Evolutionary conservation across 2,113 vertebrate species (phyloP).

Genomic region (Eptatretus burgeri): DNA sequence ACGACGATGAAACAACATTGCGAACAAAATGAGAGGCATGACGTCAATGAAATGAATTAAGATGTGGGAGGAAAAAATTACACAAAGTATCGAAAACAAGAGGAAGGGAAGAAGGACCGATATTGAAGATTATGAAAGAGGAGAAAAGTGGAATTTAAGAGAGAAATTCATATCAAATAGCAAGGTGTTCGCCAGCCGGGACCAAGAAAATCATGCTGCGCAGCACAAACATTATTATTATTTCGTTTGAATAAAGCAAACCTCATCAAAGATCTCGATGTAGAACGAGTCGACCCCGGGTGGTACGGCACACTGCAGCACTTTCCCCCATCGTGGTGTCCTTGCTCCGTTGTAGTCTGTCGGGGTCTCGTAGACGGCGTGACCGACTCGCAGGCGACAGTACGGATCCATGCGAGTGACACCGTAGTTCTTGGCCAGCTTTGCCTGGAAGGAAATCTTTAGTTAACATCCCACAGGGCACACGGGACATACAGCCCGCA

Average conservation of each 20-base stretch:
- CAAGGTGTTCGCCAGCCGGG: neutral
- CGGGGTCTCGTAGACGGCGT: constrained; percentile 74
- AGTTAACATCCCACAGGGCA: neutral
- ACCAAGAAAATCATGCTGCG: neutral
- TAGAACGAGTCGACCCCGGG: constrained; percentile 87
- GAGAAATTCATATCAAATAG: neutral
- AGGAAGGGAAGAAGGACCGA: neutral
- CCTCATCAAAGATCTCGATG: constrained; percentile 95
- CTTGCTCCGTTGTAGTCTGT: constrained; percentile 89
- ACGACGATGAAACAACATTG: too few relatives aligned
- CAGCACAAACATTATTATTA: constrained; percentile 13
- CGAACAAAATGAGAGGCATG: too few relatives aligned
- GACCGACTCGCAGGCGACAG: constrained; percentile 59
- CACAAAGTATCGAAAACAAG: neutral
- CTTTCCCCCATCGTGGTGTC: constrained; percentile 92
- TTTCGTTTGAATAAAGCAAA: constrained; percentile 11
- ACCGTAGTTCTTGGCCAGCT: constrained; percentile 83
- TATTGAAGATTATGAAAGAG: neutral
- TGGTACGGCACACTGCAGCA: constrained; percentile 74
- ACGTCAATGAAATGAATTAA: too few relatives aligned
- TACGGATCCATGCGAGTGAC: constrained; percentile 98
- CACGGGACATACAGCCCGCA: neutral
- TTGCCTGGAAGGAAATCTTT: constrained; percentile 26
- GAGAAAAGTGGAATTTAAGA: neutral
- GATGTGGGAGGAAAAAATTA: neutral